Base-by-base conservation (phyloP, 92 coral and sea anemone genomes). In the Zoanthus sansibaricus region DNA sequence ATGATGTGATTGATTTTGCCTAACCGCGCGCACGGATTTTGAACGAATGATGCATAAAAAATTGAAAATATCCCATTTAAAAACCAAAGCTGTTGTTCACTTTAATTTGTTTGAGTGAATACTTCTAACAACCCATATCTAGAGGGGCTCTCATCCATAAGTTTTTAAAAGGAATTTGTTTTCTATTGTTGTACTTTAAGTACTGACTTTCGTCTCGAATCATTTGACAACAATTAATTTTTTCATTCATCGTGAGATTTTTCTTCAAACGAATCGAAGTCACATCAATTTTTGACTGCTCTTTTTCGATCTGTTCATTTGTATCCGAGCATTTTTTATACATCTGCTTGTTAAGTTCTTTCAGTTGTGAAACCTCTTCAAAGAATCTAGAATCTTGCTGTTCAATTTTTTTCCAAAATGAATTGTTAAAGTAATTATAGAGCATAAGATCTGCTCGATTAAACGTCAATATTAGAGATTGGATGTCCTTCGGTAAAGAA, bases 351-450 rank as follows among this genome's bases (percentile, higher is more conserved):
- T 79, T 79, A 2, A 79, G 73, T 16, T 69, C 84, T 79, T 64
- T 79, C 52, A 79, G 52, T 33, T 79, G 58, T 79, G 84, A 73
- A 59, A 79, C 84, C 58, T 79, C 84, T 15, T 79, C 74, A 45
- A 64, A 79, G 74, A 79, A 79, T 3, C 12, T 37, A 44, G 72
- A 18, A 44, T 66, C 84, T 44, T 62, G 58, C 15, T 15, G 62
- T 6, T 62, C 37, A 64, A 79, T 79, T 49, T 45, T 79, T 64
- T 45, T 79, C 84, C 84, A 79, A 0, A 79, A 17, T 25, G 84
- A 61, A 21, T 79, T 42, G 73, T 79, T 79, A 12, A 79, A 79
- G 3, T 79, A 68, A 64, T 79, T 69, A 79, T 79, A 79, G 13
- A 79, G 72, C 74, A 79, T 44, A 14, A 69, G 17, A 64, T 79